Percentiles rank a stretch among this genome's conserved stretches.
Conservation (phyloP, 2,888 invertebrate species). For the Limulus polyphemus region DNA sequence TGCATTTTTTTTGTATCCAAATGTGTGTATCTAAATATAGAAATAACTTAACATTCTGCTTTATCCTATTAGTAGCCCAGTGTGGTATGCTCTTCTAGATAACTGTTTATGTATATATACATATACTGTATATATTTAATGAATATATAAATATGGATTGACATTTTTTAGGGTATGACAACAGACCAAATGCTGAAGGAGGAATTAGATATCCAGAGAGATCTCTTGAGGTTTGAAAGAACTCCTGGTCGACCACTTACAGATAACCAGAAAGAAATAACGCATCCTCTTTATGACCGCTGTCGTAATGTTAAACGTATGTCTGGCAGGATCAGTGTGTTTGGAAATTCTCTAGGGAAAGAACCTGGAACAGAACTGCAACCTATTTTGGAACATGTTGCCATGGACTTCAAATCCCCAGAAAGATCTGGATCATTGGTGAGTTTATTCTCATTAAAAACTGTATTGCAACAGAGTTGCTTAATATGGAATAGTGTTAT, state of each 20-base stretch:
- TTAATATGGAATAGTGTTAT: no score
- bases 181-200: conserved; percentile 72
- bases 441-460: no score
- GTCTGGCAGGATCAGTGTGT: conserved; percentile 47
- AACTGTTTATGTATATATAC: no score
- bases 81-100: no score
- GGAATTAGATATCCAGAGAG: conserved; percentile 80
- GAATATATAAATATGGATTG: no score
- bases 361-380: conserved; percentile 54
- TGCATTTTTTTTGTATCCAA: no score
- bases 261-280: conserved; percentile 70
- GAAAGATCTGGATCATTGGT: conserved; percentile 33
- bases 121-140: no score
- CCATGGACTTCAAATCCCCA: conserved; percentile 59
- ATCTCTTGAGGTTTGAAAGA: conserved; percentile 72
- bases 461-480: no score
- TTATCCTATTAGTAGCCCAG: no score
- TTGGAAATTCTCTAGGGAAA: conserved; percentile 32
- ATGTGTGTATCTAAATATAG: no score
- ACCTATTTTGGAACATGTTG: conserved; percentile 84
- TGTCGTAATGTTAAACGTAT: conserved; percentile 76
- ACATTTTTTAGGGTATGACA: conserved; percentile 46
- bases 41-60: no score
- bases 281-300: conserved; percentile 77
- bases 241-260: conserved; percentile 73